These are phyloP conservation scores for Haemorhous mexicanus DNA, from an alignment of 2,113 vertebrate species.

Conservation along the genomic window DNA sequence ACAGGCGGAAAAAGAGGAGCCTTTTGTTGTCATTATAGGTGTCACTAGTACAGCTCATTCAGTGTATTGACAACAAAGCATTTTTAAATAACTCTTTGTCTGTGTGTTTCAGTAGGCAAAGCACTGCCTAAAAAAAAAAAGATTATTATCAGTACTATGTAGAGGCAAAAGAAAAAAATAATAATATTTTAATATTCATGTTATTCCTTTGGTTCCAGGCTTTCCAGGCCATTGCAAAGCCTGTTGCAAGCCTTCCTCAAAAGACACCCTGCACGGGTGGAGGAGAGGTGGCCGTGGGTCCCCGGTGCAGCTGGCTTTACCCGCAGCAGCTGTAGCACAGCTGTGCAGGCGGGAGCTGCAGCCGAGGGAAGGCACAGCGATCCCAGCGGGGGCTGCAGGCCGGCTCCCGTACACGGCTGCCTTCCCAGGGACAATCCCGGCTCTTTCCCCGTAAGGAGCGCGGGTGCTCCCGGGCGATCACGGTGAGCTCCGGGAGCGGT, in stretches of 20 bases:
- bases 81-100: not conserved
- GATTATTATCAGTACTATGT: not conserved
- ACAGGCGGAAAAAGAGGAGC: not conserved
- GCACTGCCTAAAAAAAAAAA: not conserved
- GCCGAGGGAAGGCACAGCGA: not conserved
- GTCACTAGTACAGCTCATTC: not conserved
- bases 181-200: not conserved
- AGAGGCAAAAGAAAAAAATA: not conserved
- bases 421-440: not conserved
- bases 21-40: not conserved
- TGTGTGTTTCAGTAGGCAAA: not conserved
- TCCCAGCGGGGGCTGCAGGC: not conserved
- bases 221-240: not conserved
- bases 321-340: not conserved
- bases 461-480: not conserved
- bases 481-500: not conserved
- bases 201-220: not conserved
- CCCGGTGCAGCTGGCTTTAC: not conserved
- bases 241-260: not conserved
- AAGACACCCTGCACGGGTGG: not conserved
- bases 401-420: not conserved
- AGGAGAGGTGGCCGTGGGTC: not conserved
- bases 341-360: not conserved
- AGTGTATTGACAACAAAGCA: not conserved
- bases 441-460: not conserved